phyloP scores from a whole-genome alignment of 1,140 invertebrate species.

The Aphaenogaster ashmeadi region DNA sequence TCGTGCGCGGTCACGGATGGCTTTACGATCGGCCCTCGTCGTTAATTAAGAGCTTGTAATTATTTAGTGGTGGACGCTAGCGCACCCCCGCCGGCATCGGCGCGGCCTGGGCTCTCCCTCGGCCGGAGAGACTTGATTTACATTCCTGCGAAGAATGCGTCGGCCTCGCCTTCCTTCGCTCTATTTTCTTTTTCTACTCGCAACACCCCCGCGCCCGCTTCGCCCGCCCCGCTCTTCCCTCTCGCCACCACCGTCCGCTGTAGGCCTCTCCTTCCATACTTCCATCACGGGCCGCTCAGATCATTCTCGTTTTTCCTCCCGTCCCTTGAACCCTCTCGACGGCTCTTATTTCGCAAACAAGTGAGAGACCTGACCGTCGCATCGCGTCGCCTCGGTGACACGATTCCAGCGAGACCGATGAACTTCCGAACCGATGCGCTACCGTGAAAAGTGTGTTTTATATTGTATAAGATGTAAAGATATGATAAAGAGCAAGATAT shows the following conservation, averaged over 20 bases:
- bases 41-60: slow-evolving; percentile 87
- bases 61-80: slow-evolving; percentile 86
- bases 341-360: slow-evolving; percentile 54
- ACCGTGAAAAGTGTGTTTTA: not conserved
- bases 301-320: slow-evolving; percentile 36
- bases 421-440: not conserved
- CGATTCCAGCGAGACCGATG: not conserved
- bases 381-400: slow-evolving; percentile 6
- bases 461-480: not conserved
- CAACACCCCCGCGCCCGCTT: slow-evolving; percentile 40
- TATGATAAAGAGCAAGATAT: not conserved
- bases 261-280: not conserved
- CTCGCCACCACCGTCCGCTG: not conserved
- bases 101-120: slow-evolving; percentile 73
- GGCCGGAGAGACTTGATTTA: slow-evolving; percentile 80
- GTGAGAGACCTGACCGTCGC: slow-evolving; percentile 4
- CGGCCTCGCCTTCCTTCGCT: slow-evolving; percentile 66
- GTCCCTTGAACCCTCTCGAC: slow-evolving; percentile 44
- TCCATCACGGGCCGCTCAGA: not conserved
- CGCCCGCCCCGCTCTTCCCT: not conserved
- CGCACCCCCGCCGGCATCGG: slow-evolving; percentile 85
- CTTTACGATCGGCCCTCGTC: slow-evolving; percentile 85
- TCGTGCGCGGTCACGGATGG: slow-evolving; percentile 80
- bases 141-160: slow-evolving; percentile 81
- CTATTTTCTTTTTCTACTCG: slow-evolving; percentile 74